Evolutionary conservation across 2,797 vertebrate species (phyloP).

Genomic region (Pagetopsis macropterus): DNA sequence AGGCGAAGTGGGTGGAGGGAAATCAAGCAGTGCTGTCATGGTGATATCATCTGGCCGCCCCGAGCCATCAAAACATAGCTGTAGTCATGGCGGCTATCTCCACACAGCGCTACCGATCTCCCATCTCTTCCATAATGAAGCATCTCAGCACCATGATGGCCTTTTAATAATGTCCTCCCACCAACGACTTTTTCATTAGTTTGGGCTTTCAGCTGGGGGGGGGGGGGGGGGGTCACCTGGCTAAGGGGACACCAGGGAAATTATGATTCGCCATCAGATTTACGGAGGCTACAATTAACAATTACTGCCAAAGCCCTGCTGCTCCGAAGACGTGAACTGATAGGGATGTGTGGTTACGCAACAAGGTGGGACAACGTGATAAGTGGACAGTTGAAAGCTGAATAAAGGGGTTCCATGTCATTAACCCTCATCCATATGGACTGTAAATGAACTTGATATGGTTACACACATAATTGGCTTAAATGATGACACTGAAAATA

Average conservation of each 20-base stretch:
- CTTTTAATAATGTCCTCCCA: constrained; percentile 73
- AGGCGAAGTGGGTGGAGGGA: constrained; percentile 54
- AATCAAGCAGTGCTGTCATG: constrained; percentile 50
- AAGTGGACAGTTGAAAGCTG: constrained; percentile 50
- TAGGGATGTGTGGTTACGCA: constrained; percentile 54
- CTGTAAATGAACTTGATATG: constrained; percentile 44
- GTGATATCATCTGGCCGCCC: constrained; percentile 49
- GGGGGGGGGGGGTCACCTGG: constrained; percentile 54
- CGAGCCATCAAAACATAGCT: constrained; percentile 65
- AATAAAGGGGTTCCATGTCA: constrained; percentile 46
- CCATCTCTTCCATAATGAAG: constrained; percentile 67
- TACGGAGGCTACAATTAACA: constrained; percentile 70
- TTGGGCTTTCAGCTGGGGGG: constrained; percentile 60
- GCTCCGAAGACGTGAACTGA: constrained; percentile 58
- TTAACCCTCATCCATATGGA: constrained; percentile 48
- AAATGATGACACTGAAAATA: constrained; percentile 29
- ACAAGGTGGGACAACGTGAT: constrained; percentile 38
- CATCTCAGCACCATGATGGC: constrained; percentile 60
- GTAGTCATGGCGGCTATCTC: constrained; percentile 51
- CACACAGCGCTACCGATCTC: constrained; percentile 49
- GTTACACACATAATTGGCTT: constrained; percentile 16
- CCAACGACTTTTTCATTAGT: constrained; percentile 71
- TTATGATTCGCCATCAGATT: constrained; percentile 64
- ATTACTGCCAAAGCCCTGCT: constrained; percentile 69
- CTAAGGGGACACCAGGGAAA: constrained; percentile 64